Conservation (phyloP, 2,888 invertebrate species). For the Drosophila kambysellisi region DNA sequence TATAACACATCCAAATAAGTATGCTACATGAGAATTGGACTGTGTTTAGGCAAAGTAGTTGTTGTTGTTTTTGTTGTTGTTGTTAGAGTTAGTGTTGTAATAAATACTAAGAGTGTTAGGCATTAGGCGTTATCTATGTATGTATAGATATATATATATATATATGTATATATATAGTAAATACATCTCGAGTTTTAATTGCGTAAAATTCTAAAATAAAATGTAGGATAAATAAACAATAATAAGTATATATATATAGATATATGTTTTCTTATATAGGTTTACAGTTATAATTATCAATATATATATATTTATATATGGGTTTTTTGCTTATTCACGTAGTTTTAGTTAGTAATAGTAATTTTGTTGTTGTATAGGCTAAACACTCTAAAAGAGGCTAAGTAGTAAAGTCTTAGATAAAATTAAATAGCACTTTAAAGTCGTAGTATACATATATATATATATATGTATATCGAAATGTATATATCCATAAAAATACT, state of each 20-base stretch:
- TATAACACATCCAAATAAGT: slow-evolving; percentile 17
- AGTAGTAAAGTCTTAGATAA: slow-evolving; percentile 72
- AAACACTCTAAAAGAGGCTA: slow-evolving; percentile 57
- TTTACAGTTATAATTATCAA: slow-evolving; percentile 12
- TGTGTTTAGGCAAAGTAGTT: slow-evolving; percentile 42
- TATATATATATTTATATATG: slow-evolving; percentile 10
- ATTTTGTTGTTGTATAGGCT: slow-evolving; percentile 24
- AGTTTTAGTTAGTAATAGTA: slow-evolving; percentile 43
- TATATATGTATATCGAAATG: slow-evolving; percentile 9
- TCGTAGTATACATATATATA: slow-evolving; percentile 21
- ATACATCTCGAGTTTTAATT: slow-evolving; percentile 67
- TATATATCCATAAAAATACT: slow-evolving; percentile 62
- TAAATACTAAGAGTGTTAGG: slow-evolving; percentile 67
- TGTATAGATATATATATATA: slow-evolving; percentile 8
- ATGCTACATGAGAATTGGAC: slow-evolving; percentile 36
- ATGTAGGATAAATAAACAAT: slow-evolving; percentile 17
- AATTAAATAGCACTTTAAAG: slow-evolving; percentile 72
- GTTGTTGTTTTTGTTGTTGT: slow-evolving; percentile 8
- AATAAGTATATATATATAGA: slow-evolving; percentile 24
- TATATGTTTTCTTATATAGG: slow-evolving; percentile 16
- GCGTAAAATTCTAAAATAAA: slow-evolving; percentile 9
- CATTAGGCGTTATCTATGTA: slow-evolving; percentile 39
- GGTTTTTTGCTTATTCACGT: slow-evolving; percentile 32
- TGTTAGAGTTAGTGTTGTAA: slow-evolving; percentile 22
- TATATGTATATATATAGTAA: slow-evolving; percentile 45